Evolutionary conservation across 1,140 invertebrate genomes (phyloP), one percentile per base, ranked within the genome.

Genomic region (Daktulosphaira vitifoliae): DNA sequence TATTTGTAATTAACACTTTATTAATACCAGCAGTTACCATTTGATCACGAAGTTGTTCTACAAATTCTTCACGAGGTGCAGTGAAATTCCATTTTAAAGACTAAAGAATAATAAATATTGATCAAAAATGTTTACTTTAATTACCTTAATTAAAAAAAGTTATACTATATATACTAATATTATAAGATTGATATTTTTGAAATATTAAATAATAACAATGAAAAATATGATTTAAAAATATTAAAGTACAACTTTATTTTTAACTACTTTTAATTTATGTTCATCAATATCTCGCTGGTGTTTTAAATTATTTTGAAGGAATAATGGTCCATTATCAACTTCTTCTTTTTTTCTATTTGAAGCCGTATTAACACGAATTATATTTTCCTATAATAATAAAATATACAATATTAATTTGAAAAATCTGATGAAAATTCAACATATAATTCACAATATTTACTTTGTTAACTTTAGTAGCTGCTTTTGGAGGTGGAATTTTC

Each of bases 81-180:
- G 88, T 88, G 71, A 99, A 99, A 72, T 96, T 96, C 96, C 96
- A 98, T 75, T 96, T 95, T 3, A 98, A 77, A 16, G 80, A 72
- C 79, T 81, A 70, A 20, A 74, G 6, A 29, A 16, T n/a, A n/a
- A n/a, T n/a, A n/a, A 20, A 51, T 22, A 18, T 25, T 7, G 18
- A 49, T n/a, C n/a, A n/a, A n/a, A n/a, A n/a, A n/a, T n/a, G n/a
- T n/a, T n/a, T n/a, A n/a, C n/a, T n/a, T n/a, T n/a, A n/a, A n/a
- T n/a, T n/a, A n/a, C n/a, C n/a, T n/a, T n/a, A n/a, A n/a, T n/a
- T n/a, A n/a, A n/a, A n/a, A n/a, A n/a, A n/a, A n/a, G n/a, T n/a
- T n/a, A n/a, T n/a, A n/a, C n/a, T n/a, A n/a, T n/a, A n/a, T n/a
- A n/a, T n/a, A n/a, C n/a, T n/a, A n/a, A n/a, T n/a, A n/a, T n/a